Conservation (phyloP, 2,888 invertebrate species). For the Aplocera efformata region DNA sequence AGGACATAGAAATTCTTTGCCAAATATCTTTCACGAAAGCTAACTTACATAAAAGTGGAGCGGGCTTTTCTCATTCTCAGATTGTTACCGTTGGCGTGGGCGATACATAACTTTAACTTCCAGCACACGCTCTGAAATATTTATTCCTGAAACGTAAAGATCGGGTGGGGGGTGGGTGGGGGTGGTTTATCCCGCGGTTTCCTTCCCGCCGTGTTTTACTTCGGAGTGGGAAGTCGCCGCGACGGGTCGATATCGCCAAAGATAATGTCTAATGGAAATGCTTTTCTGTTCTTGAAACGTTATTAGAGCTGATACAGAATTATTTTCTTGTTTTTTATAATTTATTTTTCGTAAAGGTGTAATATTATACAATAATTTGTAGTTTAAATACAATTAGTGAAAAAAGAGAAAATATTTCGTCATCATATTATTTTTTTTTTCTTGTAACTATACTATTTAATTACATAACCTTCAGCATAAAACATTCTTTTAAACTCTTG, state of each 20-base stretch:
- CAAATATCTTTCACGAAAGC: slow-evolving; percentile 44
- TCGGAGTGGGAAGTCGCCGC: slow-evolving; percentile 80
- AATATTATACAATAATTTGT: background rate
- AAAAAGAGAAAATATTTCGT: too few relatives aligned
- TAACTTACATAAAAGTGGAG: slow-evolving; percentile 63
- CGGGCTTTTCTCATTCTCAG: slow-evolving; percentile 70
- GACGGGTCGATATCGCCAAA: slow-evolving; percentile 78
- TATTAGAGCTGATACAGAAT: background rate
- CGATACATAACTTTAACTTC: slow-evolving; percentile 79
- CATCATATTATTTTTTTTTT: too few relatives aligned
- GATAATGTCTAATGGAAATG: slow-evolving; percentile 55
- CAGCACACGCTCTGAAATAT: slow-evolving; percentile 81
- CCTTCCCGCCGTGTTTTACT: slow-evolving; percentile 80
- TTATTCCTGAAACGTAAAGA: slow-evolving; percentile 81
- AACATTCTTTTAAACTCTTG: too few relatives aligned
- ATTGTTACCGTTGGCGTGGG: slow-evolving; percentile 71
- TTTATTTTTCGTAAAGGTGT: slow-evolving; percentile 1
- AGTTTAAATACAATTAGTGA: too few relatives aligned
- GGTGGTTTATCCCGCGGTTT: slow-evolving; percentile 79
- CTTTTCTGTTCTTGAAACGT: slow-evolving; percentile 23
- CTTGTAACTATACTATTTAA: too few relatives aligned
- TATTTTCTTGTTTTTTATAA: slow-evolving; percentile 3
- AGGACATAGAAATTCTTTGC: slow-evolving; percentile 20
- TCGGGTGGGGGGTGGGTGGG: slow-evolving; percentile 57
- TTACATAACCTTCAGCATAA: too few relatives aligned